Evolutionary conservation across 2,888 invertebrate genomes (phyloP).

Genomic region (Monoplex corrugatus): DNA sequence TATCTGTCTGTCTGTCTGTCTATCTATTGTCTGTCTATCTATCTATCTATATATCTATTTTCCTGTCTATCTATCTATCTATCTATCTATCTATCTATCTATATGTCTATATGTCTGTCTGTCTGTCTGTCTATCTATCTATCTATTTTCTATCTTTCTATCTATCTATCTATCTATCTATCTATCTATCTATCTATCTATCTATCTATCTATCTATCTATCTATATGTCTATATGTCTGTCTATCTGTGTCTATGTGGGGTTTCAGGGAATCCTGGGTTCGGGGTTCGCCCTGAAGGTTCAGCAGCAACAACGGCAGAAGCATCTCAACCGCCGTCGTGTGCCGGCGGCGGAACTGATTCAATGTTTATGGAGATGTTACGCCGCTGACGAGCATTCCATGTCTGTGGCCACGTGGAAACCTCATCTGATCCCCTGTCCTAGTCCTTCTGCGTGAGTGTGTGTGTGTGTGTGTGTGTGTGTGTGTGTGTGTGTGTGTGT

Average conservation of each 20-base stretch:
- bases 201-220: background rate
- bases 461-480: background rate
- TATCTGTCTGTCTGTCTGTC: no score
- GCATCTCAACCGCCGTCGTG: constrained; percentile 94
- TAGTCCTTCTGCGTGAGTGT: constrained; percentile 68
- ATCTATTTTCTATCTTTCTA: background rate
- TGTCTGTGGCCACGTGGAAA: constrained; percentile 97
- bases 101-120: no score
- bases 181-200: background rate
- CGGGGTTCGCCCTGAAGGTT: constrained; percentile 96
- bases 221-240: background rate
- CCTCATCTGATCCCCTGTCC: constrained; percentile 86
- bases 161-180: background rate
- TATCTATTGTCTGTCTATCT: background rate
- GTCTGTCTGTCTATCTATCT: background rate
- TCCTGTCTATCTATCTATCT: background rate
- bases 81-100: background rate
- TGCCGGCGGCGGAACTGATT: constrained; percentile 95
- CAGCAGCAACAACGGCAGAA: constrained; percentile 97
- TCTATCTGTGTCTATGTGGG: background rate
- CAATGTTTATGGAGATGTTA: constrained; percentile 97
- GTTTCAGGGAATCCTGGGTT: constrained; percentile 93
- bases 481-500: background rate
- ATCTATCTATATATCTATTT: background rate
- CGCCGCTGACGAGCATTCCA: constrained; percentile 95